phyloP scores from a whole-genome alignment of 2,113 vertebrate species.

The Ariopsis seemanni region DNA sequence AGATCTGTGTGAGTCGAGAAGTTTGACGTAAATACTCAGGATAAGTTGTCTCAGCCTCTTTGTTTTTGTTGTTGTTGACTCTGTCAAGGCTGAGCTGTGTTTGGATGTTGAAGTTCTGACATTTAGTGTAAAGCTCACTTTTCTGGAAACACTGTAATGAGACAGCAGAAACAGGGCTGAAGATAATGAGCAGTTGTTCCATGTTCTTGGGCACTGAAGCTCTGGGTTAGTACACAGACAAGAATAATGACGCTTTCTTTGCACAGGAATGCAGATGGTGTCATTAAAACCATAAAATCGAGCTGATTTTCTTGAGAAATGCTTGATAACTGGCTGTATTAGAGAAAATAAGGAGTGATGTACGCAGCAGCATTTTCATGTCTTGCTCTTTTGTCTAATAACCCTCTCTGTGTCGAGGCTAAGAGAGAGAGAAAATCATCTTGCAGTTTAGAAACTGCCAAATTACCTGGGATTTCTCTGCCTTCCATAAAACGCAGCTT shows the following conservation, averaged over 20 bases:
- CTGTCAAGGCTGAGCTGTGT: not conserved
- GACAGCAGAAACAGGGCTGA: not conserved
- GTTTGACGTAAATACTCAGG: not conserved
- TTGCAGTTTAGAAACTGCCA: slow-evolving; percentile 30
- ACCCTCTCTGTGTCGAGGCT: slow-evolving; percentile 1
- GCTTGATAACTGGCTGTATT: not conserved
- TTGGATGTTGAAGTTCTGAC: not conserved
- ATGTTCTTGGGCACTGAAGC: not conserved
- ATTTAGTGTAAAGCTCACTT: not conserved
- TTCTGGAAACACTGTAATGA: slow-evolving; percentile 18
- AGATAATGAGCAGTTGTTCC: slow-evolving; percentile 26
- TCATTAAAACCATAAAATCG: not conserved
- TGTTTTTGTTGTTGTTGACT: not conserved
- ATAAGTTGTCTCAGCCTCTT: not conserved
- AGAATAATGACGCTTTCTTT: not conserved
- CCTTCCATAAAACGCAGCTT: not conserved
- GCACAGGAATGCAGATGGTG: not conserved
- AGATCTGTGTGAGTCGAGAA: not conserved
- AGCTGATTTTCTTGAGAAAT: slow-evolving; percentile 7
- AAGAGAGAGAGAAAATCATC: slow-evolving; percentile 22
- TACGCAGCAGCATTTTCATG: slow-evolving; percentile 25
- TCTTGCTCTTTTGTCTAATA: slow-evolving; percentile 3
- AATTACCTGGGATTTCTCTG: slow-evolving; percentile 38
- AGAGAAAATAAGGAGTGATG: slow-evolving; percentile 19
- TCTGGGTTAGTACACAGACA: not conserved